Evolutionary conservation across 64 coral and sea anemone species (phyloP), one percentile per base, ranked within the genome.

Genomic region (Platygyra sinensis): DNA sequence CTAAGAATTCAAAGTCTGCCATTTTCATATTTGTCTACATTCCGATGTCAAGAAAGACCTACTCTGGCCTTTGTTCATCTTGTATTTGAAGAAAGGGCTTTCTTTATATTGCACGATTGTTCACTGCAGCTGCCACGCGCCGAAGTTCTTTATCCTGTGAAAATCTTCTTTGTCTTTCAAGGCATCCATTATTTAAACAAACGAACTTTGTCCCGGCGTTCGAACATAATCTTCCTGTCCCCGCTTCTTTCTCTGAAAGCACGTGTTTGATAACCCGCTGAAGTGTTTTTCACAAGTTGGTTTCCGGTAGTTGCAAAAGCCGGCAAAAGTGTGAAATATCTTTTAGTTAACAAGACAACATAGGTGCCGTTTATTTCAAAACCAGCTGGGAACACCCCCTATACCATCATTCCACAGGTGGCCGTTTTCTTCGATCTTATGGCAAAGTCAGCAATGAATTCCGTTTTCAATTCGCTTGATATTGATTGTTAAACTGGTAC

Each of bases 151-250:
- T 39, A 85, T 67, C 33, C 38, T 28, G 42, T 72, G 19, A 71
- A 36, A 85, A 51, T 27, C 20, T 36, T 22, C 81, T 71, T 85
- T 72, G 81, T 71, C 16, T 49, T 71, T 67, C 30, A 64, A 83
- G 36, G 33, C 60, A 84, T 84, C 3, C 38, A 69, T 85, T 85
- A 85, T 85, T 85, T 42, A 85, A 85, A 71, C 64, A 38, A n/a
- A 38, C 62, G 81, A 85, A 71, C 24, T 85, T 85, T 67, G 63
- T 85, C 81, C 33, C 16, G 33, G 33, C 33, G 5, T 22, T 13
- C 39, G 62, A 29, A 65, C 38, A 72, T 71, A 69, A 17, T 28
- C 81, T 71, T 49, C 20, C 81, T 51, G 32, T 85, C 16, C 63
- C 11, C 16, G 65, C 16, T 42, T 16, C 38, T 82, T 46, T 12